phyloP scores from a whole-genome alignment of 2,113 vertebrate genomes.

The Odontophorus gujanensis region DNA sequence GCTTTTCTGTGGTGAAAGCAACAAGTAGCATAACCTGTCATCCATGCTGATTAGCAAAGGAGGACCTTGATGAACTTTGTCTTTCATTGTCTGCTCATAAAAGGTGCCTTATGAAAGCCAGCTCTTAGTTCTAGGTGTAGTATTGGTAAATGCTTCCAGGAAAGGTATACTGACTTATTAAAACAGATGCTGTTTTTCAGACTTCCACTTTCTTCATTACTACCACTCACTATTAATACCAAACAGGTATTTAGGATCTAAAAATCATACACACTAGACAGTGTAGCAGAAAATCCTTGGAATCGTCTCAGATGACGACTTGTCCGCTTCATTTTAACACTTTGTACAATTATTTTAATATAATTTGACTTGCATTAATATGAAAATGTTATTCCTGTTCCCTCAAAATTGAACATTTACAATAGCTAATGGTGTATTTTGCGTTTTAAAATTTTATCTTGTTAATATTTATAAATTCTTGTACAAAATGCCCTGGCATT shows the following conservation, averaged over 20 bases:
- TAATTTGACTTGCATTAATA: neutral
- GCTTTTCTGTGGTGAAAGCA: neutral
- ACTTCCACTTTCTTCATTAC: neutral
- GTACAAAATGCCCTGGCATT: neutral
- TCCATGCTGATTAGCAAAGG: neutral
- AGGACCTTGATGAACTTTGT: neutral
- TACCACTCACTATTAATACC: neutral
- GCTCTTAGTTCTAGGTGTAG: neutral
- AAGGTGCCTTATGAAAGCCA: neutral
- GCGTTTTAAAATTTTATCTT: constrained; percentile 20
- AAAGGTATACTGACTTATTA: neutral
- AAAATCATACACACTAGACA: neutral
- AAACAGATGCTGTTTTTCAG: too few relatives aligned
- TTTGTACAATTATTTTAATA: neutral
- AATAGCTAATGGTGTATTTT: constrained; percentile 22
- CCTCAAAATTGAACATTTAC: constrained; percentile 46
- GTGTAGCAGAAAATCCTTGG: neutral
- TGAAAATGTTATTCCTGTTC: neutral
- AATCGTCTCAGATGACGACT: neutral
- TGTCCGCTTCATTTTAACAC: neutral
- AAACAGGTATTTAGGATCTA: neutral
- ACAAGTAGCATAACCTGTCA: fast-evolving
- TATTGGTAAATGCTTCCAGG: neutral
- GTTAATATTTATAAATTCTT: constrained; percentile 49
- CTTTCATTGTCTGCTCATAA: neutral